Evolutionary conservation across 2,113 vertebrate genomes (phyloP).

Genomic region (Heteronetta atricapilla): DNA sequence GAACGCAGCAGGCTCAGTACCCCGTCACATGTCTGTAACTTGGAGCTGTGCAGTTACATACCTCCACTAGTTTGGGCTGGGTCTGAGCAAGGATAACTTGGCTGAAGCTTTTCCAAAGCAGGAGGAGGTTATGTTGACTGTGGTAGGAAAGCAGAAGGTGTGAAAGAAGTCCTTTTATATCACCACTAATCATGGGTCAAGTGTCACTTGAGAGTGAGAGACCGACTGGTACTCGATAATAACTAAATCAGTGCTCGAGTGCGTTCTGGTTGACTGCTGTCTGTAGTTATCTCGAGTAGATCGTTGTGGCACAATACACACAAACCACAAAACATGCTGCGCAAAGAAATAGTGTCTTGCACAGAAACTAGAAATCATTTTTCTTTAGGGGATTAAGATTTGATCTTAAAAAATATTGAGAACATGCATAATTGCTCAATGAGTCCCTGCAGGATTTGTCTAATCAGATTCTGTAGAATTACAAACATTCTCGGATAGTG

Average conservation of each 20-base stretch:
- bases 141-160: neutral
- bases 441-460: neutral
- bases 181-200: neutral
- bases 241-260: neutral
- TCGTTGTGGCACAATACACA: neutral
- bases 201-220: neutral
- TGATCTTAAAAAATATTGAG: neutral
- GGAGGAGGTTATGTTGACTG: neutral
- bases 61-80: neutral
- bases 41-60: accelerated
- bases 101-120: neutral
- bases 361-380: neutral
- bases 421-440: neutral
- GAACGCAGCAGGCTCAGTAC: accelerated
- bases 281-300: neutral
- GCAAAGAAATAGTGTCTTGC: neutral
- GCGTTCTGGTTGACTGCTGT: neutral
- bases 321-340: neutral
- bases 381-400: neutral
- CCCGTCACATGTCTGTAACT: accelerated
- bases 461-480: neutral
- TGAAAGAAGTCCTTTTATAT: neutral
- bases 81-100: neutral
- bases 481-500: constrained; percentile 4
- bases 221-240: neutral